These are phyloP conservation scores for Serripes groenlandicus DNA, from an alignment of 2,888 invertebrate genomes.

Conservation along the genomic window DNA sequence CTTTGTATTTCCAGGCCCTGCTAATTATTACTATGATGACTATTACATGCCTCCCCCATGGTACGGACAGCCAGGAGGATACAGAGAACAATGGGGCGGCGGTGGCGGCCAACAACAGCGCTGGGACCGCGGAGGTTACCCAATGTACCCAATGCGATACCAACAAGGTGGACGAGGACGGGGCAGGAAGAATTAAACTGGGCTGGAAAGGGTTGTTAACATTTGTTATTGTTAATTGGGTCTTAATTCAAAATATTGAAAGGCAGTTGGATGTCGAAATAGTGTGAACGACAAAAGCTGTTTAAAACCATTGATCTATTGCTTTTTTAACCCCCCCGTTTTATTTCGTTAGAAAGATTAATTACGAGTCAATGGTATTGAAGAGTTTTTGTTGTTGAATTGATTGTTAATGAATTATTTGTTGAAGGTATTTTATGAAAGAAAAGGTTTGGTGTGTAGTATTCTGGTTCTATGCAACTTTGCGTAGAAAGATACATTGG, in stretches of 20 bases:
- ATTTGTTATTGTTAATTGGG: conserved; percentile 29
- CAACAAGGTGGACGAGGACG: conserved; percentile 4
- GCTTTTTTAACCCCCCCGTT: neutral
- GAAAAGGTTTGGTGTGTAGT: conserved; percentile 12
- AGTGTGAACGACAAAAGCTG: neutral
- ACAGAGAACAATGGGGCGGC: neutral
- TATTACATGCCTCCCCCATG: conserved; percentile 11
- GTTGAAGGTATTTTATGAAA: neutral
- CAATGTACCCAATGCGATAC: conserved; percentile 14
- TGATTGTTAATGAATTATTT: neutral
- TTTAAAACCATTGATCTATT: neutral
- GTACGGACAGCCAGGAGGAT: neutral
- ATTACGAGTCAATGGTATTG: neutral
- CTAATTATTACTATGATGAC: conserved; percentile 21
- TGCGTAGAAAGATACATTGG: neutral
- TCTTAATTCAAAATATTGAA: conserved; percentile 29
- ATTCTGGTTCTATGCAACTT: conserved; percentile 4
- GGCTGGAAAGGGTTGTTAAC: conserved; percentile 5
- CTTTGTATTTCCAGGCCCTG: too few relatives aligned
- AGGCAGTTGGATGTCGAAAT: conserved; percentile 4
- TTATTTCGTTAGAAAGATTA: neutral
- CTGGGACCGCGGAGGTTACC: conserved; percentile 15
- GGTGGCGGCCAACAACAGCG: neutral
- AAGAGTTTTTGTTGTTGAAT: neutral
- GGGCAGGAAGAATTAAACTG: conserved; percentile 1